These are phyloP conservation scores for Podilymbus podiceps DNA, from an alignment of 2,113 vertebrate genomes.

Conservation along the genomic window DNA sequence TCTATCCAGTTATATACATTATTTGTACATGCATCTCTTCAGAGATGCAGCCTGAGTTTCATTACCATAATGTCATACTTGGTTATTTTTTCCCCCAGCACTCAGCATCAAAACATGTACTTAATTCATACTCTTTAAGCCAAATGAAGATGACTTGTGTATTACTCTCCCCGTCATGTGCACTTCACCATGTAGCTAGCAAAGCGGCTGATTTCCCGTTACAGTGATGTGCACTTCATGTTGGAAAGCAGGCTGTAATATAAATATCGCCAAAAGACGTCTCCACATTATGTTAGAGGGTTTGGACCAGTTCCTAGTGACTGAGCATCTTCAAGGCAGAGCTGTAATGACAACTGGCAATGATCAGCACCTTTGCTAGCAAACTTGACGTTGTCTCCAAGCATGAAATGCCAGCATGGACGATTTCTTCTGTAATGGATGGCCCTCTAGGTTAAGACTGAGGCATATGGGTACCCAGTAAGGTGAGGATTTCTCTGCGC, in stretches of 20 bases:
- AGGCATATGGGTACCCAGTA: not conserved
- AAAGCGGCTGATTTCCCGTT: not conserved
- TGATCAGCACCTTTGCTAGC: constrained; percentile 47
- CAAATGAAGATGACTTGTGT: not conserved
- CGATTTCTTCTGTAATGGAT: not conserved
- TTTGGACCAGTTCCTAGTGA: constrained; percentile 47
- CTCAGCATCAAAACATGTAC: not conserved
- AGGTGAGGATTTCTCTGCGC: not conserved
- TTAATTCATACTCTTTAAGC: not conserved
- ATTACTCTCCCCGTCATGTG: not conserved
- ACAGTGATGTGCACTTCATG: constrained; percentile 26
- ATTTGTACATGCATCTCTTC: not conserved
- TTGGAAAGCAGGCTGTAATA: not conserved
- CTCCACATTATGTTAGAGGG: not conserved
- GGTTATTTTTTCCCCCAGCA: not conserved
- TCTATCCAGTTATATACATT: not conserved
- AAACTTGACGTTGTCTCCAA: not conserved
- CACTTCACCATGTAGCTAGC: not conserved
- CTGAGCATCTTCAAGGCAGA: constrained; percentile 22
- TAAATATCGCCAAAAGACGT: not conserved
- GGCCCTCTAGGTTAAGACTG: not conserved
- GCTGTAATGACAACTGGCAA: constrained; percentile 60
- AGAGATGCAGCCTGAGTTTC: not conserved
- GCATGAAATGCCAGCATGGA: not conserved
- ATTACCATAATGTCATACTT: not conserved